Evolutionary conservation across 2,888 invertebrate genomes (phyloP).

Genomic region (Gisinianus flammeolus): DNA sequence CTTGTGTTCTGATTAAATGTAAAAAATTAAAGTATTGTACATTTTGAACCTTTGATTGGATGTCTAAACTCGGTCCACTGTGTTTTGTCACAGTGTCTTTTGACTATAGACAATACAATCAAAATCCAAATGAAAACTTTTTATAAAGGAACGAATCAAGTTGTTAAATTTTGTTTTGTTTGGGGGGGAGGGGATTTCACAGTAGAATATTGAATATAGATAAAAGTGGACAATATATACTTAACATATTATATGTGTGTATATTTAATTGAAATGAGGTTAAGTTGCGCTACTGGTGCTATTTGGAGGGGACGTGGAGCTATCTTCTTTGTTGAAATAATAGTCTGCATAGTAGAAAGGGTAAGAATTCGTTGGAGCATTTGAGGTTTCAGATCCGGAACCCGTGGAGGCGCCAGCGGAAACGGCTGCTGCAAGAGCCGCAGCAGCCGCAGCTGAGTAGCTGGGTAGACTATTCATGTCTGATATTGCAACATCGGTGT

Average conservation of each 20-base stretch:
- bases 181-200: not conserved
- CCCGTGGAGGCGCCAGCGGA: constrained; percentile 37
- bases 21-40: no score
- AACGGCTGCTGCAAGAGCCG: constrained; percentile 51
- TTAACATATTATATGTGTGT: not conserved
- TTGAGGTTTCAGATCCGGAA: constrained; percentile 38
- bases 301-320: constrained; percentile 57
- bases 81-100: no score
- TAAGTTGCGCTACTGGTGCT: constrained; percentile 58
- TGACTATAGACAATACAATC: not conserved
- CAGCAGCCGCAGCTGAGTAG: constrained; percentile 57
- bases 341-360: constrained; percentile 59
- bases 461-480: constrained; percentile 73
- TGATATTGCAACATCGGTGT: constrained; percentile 98
- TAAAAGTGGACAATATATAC: not conserved
- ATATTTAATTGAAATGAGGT: constrained; percentile 20
- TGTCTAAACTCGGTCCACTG: no score
- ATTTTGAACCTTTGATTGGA: no score
- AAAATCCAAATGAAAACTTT: not conserved
- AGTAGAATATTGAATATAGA: not conserved
- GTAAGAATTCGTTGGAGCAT: constrained; percentile 54
- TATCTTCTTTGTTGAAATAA: constrained; percentile 58
- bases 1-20: no score
- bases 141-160: not conserved
- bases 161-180: not conserved